Evolutionary conservation across 2,888 invertebrate genomes (phyloP), one percentile per base, ranked within the genome.

Genomic region (Tholera decimalis): DNA sequence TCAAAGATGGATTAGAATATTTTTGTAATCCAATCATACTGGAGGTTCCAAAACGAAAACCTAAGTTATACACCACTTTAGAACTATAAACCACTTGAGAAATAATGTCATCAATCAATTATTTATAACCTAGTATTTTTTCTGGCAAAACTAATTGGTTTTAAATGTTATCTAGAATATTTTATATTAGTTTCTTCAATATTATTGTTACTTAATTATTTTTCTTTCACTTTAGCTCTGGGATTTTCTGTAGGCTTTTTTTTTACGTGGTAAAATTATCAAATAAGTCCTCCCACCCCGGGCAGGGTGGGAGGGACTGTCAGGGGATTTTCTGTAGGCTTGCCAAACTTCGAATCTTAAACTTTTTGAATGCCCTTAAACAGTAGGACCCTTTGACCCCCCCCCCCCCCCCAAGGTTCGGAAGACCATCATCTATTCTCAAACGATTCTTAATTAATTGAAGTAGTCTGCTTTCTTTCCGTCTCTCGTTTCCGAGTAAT

Each of bases 401-500:
- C 20, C 1, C 0, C 24, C 24, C 20, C 53, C 24, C 46, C 20
- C 1, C 0, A 33, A 41, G 47, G 18, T 33, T 28, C 37, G 43
- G n/a, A n/a, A 33, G 37, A 33, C 3, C 30, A 37, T 8, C 46
- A 26, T 24, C 8, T 30, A 20, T 39, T 41, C 18, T 26, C 39
- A 56, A 63, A 50, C 22, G 18, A 55, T 43, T 46, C 30, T 60
- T 43, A 37, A 47, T 33, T 44, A 57, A 72, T 74, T 70, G 74
- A 28, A 65, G 59, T 41, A 62, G 43, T 55, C 51, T 65, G 72
- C 74, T 80, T 77, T 80, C 80, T 57, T 77, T 71, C 69, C 57
- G 62, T 80, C 78, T 78, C 69, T 75, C 80, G 49, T 80, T 77
- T 62, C 54, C 50, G 47, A 60, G 66, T 59, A 77, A 80, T 78